phyloP scores from a whole-genome alignment of 2,888 invertebrate genomes.

The Scaptomyza tumidula region DNA sequence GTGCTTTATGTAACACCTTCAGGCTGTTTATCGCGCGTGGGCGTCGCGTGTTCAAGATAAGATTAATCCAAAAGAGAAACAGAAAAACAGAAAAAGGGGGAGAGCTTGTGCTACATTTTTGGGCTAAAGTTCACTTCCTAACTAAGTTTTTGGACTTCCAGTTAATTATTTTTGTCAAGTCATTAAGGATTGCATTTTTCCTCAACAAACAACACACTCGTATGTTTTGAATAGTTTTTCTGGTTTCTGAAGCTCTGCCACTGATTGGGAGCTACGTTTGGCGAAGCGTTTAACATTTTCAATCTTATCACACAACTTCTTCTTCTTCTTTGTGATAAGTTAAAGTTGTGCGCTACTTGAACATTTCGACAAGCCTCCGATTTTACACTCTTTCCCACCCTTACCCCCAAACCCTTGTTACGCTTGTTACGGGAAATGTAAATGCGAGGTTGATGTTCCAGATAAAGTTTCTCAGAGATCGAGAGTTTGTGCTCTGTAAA shows the following conservation, averaged over 20 bases:
- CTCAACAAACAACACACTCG: not conserved
- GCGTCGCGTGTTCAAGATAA: slow-evolving; percentile 28
- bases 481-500: slow-evolving; percentile 10
- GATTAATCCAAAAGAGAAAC: slow-evolving; percentile 4
- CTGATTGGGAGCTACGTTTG: slow-evolving; percentile 27
- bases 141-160: not conserved
- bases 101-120: not conserved
- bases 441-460: slow-evolving; percentile 17
- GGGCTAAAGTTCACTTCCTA: not conserved
- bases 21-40: slow-evolving; percentile 20
- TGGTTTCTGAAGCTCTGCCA: slow-evolving; percentile 8
- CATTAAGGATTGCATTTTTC: slow-evolving; percentile 31
- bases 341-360: slow-evolving; percentile 29
- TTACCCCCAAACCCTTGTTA: not conserved
- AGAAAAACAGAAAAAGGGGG: too few species aligned
- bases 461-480: slow-evolving; percentile 31
- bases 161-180: slow-evolving; percentile 16
- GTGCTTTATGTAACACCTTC: not conserved
- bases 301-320: slow-evolving; percentile 61
- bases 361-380: slow-evolving; percentile 35
- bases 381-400: not conserved
- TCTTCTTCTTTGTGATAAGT: slow-evolving; percentile 42
- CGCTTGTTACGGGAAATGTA: slow-evolving; percentile 34
- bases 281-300: slow-evolving; percentile 6
- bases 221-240: not conserved